These are phyloP conservation scores for Furnarius figulus DNA, from an alignment of 2,113 vertebrate species.

Conservation along the genomic window DNA sequence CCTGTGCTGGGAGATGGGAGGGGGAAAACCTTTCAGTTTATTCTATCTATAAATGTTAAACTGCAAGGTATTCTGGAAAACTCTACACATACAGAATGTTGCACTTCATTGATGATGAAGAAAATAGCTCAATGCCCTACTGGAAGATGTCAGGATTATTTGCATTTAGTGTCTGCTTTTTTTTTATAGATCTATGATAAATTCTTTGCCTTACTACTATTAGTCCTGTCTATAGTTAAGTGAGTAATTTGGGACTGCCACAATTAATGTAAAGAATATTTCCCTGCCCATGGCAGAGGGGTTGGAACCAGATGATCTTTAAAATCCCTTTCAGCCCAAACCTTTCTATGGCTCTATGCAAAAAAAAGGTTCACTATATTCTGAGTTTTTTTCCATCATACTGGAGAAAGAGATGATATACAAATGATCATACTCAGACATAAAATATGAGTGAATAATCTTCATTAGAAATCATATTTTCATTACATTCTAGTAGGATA, in stretches of 20 bases:
- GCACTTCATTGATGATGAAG: not conserved
- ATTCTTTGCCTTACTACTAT: slow-evolving; percentile 32
- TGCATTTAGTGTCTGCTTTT: not conserved
- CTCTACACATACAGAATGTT: not conserved
- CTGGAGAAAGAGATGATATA: not conserved
- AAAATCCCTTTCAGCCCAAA: not conserved
- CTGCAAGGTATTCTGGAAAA: not conserved
- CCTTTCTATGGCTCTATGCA: not conserved
- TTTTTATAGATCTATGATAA: slow-evolving; percentile 46
- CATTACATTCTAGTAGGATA: not conserved
- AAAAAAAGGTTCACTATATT: not conserved
- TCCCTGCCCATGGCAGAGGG: not conserved
- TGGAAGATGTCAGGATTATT: not conserved
- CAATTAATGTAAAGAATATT: not conserved
- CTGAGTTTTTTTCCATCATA: not conserved
- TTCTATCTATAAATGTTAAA: not conserved
- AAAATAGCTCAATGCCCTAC: not conserved
- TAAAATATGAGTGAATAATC: not conserved
- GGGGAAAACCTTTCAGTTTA: not conserved
- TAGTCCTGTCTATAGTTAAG: not conserved
- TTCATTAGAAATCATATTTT: not conserved
- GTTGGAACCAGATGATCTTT: not conserved
- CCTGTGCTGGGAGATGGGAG: not conserved
- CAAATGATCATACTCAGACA: not conserved
- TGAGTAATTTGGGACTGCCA: slow-evolving; percentile 36